Evolutionary conservation across 2,113 vertebrate genomes (phyloP).

Genomic region (Felis catus): DNA sequence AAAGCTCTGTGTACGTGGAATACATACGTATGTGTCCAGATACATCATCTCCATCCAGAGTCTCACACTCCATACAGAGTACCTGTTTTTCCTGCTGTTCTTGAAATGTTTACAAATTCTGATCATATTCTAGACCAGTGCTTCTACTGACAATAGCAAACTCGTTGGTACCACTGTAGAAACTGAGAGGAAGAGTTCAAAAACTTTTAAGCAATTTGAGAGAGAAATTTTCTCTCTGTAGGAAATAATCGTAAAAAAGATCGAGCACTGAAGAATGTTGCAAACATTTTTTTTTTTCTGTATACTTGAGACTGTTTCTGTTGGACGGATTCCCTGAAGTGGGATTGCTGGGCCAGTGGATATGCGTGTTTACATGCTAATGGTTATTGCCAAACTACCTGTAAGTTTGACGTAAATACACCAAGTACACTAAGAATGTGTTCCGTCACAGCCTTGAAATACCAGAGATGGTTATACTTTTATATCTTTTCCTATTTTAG

Average conservation of each 20-base stretch:
- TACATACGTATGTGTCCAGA: no score
- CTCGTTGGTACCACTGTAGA: background rate
- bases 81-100: background rate
- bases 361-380: background rate
- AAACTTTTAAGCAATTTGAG: background rate
- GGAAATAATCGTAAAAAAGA: background rate
- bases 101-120: background rate
- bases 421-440: background rate
- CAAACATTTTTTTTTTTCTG: background rate
- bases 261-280: background rate
- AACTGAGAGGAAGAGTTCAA: background rate
- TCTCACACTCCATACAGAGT: background rate
- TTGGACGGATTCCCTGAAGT: background rate
- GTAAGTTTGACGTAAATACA: background rate
- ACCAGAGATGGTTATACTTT: no score
- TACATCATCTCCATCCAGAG: background rate
- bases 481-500: background rate
- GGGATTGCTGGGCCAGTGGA: background rate
- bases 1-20: background rate
- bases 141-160: background rate
- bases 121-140: background rate
- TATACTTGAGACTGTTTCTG: background rate
- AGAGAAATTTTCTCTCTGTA: background rate
- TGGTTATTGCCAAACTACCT: accelerated
- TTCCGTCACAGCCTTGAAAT: no score